Evolutionary conservation across 1,140 invertebrate genomes (phyloP), one percentile per base, ranked within the genome.

Genomic region (Ridgeia piscesae): DNA sequence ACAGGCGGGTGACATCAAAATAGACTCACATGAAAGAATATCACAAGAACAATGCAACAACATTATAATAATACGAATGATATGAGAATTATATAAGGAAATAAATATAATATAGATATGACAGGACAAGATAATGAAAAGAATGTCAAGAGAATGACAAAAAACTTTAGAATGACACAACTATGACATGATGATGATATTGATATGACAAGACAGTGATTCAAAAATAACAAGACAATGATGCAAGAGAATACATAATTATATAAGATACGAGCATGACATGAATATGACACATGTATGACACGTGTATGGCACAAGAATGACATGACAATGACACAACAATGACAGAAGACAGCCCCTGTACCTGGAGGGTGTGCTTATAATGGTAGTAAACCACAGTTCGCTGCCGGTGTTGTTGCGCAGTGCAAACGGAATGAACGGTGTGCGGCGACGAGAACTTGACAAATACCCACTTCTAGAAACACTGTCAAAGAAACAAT

Each of bases 401-500:
- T 97, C 96, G 90, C 97, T 98, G 0, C 98, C 98, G 9, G 98
- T 99, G 58, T 98, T 97, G 95, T 99, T 99, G 93, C 97, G 97
- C 33, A 99, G 95, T 0, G 98, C 98, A 96, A 98, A 99, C 0
- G 98, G 98, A 93, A 99, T 97, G 96, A 99, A 99, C 0, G 98
- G 98, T 1, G 97, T 97, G 58, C 98, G 96, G 89, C 97, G 96
- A 88, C 97, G 96, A 91, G 94, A 94, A 96, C 97, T 93, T 14
- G 34, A 91, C 17, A 33, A 6, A 17, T 50, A 33, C 48, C 48
- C 91, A 33, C 14, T 17, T 35, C 33, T 91, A 34, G 91, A 58
- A 58, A 42, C 34, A 14, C 35, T 35, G 42, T 90, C 89, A 90
- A 90, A 34, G 89, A 31, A 90, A n/a, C 4, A 90, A 90, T 17